Evolutionary conservation across 2,797 vertebrate genomes (phyloP), one percentile per base, ranked within the genome.

Genomic region (Rallus crepitans): DNA sequence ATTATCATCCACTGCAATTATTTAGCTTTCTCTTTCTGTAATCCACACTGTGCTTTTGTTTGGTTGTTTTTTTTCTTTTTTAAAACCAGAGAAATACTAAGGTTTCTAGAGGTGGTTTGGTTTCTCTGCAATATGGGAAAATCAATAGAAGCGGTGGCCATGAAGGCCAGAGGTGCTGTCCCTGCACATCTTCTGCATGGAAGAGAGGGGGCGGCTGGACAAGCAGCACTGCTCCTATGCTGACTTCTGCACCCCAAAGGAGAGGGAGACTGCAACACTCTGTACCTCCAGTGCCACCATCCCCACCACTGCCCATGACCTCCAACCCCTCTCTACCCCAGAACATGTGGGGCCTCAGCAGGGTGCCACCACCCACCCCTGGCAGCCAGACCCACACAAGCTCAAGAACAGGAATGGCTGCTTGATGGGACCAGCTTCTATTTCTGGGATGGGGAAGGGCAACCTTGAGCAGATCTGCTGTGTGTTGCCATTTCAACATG

Each of bases 131-230:
- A 27, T 0, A 56, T 5, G 66, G 14, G 27, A 66, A 60, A 66
- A 23, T 35, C 19, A 16, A 33, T 15, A 48, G 71, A 12, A 82
- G 17, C 50, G 28, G 56, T 56, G 31, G 39, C n/a, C 56, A 8
- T 20, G 35, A 75, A 16, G 25, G 18, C 4, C 15, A 53, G 25
- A 5, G 10, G 2, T 66, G 30, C 25, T 73, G n/a, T 28, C 17
- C 30, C 21, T 60, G 15, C 13, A 25, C 8, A 16, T 47, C 20
- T 47, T 37, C 50, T 48, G 27, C 0, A 0, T 12, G n/a, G 28
- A 27, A 63, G 5, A 81, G 53, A 88, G n/a, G 13, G 4, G 27
- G 78, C 1, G 2, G 8, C 40, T 61, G 33, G 37, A 15, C 81
- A 50, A 79, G 65, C 37, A 89, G 33, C 28, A 37, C 33, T 18